Evolutionary conservation across 2,113 vertebrate species (phyloP).

Genomic region (Tringa solitaria): DNA sequence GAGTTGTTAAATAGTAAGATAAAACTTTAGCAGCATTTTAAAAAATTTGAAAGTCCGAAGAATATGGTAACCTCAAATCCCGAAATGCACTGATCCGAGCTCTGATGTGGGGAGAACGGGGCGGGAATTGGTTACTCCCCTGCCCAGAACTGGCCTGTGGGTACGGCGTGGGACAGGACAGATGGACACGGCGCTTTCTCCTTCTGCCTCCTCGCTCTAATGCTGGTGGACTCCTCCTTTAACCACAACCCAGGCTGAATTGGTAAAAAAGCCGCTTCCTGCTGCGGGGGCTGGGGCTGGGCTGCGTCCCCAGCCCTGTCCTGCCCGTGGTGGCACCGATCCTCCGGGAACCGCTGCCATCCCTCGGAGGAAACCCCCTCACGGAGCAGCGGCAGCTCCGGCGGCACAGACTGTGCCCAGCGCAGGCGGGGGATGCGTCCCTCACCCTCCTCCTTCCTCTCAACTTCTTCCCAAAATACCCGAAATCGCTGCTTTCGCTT

Average conservation of each 20-base stretch:
- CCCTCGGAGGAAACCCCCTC: no score
- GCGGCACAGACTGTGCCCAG: background rate
- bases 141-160: background rate
- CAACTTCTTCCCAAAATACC: fast-evolving
- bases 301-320: background rate
- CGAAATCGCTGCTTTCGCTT: background rate
- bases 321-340: fast-evolving
- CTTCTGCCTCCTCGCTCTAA: background rate
- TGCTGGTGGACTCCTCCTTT: background rate
- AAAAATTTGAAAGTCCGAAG: background rate
- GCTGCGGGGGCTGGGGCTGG: background rate
- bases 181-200: background rate
- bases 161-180: fast-evolving
- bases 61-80: background rate
- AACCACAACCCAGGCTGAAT: background rate
- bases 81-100: background rate
- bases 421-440: fast-evolving
- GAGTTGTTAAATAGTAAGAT: background rate
- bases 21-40: background rate
- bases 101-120: fast-evolving
- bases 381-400: background rate
- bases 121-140: background rate
- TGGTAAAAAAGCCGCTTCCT: background rate
- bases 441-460: background rate
- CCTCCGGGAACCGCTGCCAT: background rate